phyloP scores from a whole-genome alignment of 2,113 vertebrate genomes.

The Ia io region DNA sequence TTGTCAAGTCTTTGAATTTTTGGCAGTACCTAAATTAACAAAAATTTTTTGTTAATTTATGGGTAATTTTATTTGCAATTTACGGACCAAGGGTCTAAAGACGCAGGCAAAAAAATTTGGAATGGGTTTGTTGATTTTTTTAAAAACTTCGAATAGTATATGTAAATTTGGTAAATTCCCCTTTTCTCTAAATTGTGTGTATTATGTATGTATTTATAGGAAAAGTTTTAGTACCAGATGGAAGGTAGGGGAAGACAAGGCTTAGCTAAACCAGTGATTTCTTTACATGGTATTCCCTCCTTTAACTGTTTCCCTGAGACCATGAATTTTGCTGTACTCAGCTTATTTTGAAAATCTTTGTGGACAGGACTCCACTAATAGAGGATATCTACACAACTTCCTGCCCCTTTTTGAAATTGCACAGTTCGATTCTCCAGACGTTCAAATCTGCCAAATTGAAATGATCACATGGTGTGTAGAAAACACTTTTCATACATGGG shows the following conservation, averaged over 20 bases:
- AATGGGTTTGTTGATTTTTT: neutral
- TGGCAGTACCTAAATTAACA: neutral
- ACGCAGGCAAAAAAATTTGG: neutral
- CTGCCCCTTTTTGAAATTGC: neutral
- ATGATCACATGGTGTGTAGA: neutral
- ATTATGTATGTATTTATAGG: neutral
- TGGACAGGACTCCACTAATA: neutral
- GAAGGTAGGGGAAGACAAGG: neutral
- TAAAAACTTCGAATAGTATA: neutral
- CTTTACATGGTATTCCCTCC: neutral
- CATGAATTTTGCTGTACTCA: constrained; percentile 31
- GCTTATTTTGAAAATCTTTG: constrained; percentile 26
- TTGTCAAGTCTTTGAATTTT: neutral
- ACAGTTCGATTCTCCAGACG: neutral
- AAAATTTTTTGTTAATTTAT: constrained; percentile 30
- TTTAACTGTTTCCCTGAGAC: neutral
- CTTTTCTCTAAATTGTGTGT: constrained; percentile 13
- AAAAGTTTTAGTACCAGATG: neutral
- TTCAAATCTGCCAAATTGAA: neutral
- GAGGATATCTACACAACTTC: neutral
- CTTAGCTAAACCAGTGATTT: neutral
- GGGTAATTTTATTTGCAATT: constrained; percentile 39
- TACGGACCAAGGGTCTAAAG: neutral
- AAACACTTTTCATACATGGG: neutral
- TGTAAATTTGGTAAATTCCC: constrained; percentile 21